Evolutionary conservation across 2,797 vertebrate species (phyloP), one percentile per base, ranked within the genome.

Genomic region (Falco naumanni): DNA sequence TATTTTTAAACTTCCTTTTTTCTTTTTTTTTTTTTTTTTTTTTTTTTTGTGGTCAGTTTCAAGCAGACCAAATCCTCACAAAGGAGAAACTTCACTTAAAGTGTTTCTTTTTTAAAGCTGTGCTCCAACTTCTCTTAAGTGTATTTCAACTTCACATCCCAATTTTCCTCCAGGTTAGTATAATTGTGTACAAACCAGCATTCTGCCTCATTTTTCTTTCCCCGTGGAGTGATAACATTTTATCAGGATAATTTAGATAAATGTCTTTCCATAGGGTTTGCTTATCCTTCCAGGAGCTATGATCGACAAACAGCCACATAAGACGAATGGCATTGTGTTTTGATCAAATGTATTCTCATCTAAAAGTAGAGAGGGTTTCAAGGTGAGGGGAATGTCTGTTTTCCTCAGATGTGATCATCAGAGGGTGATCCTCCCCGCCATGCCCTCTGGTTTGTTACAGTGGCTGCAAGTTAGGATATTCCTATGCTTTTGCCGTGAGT

Each of bases 181-280:
- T 92, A 94, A 93, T 81, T 93, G 60, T 92, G 51, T 95, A 91
- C 82, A 92, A 89, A 94, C 60, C 60, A 75, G 45, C 45, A 77
- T 95, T 95, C 89, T 84, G 22, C 18, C 93, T 97, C 95, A 89
- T 97, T 98, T 97, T 97, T 97, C 96, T 97, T 97, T 96, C 84
- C 78, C 47, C 79, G 10, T 18, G 6, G 87, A 96, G 87, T 92
- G 97, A 97, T 90, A 96, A 86, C 92, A 71, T 95, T 97, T 97
- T 97, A 97, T 97, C 95, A 96, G 96, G 97, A 98, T 98, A 98
- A 98, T 98, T 98, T 98, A 98, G 98, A 98, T 97, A 97, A 98
- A 98, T 97, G 97, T 78, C 93, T 97, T 97, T 96, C 80, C 66
- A 41, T 57, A 57, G 94, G 51, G 83, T 96, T 97, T 97, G 54